A percentile compares a stretch with the other conserved stretches of the same genome.
These are phyloP conservation scores for Norana najaformis DNA, from an alignment of 2,888 invertebrate genomes.

Conservation along the genomic window DNA sequence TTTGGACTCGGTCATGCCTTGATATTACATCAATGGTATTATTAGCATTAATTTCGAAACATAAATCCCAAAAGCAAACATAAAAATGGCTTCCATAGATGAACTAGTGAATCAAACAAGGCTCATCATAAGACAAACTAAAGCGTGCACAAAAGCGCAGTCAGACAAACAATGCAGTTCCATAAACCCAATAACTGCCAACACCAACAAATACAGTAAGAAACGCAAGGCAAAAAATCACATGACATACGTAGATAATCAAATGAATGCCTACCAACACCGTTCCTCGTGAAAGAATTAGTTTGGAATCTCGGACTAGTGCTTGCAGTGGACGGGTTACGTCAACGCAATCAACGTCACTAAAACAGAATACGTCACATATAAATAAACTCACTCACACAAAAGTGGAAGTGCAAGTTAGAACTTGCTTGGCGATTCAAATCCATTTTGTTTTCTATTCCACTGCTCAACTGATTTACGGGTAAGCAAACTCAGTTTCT, in stretches of 20 bases:
- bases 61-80: no score
- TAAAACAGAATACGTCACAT: slow-evolving; percentile 22
- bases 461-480: background rate
- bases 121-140: background rate
- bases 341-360: slow-evolving; percentile 69
- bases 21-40: no score
- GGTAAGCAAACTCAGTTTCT: background rate
- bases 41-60: no score
- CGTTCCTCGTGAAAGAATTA: slow-evolving; percentile 68
- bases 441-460: background rate
- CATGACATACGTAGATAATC: background rate
- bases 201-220: background rate
- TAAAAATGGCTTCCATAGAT: no score
- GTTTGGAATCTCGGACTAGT: slow-evolving; percentile 85
- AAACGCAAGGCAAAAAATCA: background rate
- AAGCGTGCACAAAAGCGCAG: background rate
- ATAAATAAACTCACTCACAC: background rate
- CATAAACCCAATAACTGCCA: no score
- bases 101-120: background rate
- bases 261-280: background rate
- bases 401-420: background rate
- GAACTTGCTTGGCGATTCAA: background rate
- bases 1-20: no score
- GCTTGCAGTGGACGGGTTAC: slow-evolving; percentile 94
- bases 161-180: background rate